Evolutionary conservation across 2,888 invertebrate species (phyloP).

Genomic region (Melolontha melolontha): DNA sequence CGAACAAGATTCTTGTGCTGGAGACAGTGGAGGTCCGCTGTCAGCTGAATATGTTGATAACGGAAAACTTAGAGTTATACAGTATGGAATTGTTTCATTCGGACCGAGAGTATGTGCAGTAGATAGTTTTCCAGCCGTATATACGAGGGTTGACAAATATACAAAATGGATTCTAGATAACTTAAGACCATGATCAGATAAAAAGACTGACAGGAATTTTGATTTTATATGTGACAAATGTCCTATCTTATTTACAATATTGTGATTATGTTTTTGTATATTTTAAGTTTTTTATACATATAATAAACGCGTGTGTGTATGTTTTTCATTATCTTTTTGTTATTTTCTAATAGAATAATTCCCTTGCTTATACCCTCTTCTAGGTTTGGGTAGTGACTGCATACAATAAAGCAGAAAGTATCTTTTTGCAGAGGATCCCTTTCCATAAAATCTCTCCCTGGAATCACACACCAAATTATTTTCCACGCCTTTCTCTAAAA

Average conservation of each 20-base stretch:
- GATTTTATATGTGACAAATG: not conserved
- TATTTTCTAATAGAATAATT: too few relatives aligned
- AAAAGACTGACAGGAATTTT: slow-evolving; percentile 24
- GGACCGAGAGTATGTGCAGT: slow-evolving; percentile 64
- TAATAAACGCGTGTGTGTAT: slow-evolving; percentile 10
- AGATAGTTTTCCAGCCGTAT: slow-evolving; percentile 75
- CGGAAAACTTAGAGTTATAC: slow-evolving; percentile 66
- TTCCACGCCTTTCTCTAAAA: too few relatives aligned
- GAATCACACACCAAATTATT: too few relatives aligned
- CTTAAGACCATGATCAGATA: slow-evolving; percentile 60
- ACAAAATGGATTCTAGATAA: slow-evolving; percentile 74
- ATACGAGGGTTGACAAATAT: slow-evolving; percentile 73
- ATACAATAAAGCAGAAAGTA: too few relatives aligned
- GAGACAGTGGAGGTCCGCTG: slow-evolving; percentile 79
- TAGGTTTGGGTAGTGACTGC: too few relatives aligned
- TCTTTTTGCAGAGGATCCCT: too few relatives aligned
- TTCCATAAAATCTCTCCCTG: too few relatives aligned
- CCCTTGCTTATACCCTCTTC: too few relatives aligned
- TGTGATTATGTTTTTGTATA: slow-evolving; percentile 26
- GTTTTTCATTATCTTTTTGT: not conserved
- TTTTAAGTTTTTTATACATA: not conserved
- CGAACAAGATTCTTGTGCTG: slow-evolving; percentile 73
- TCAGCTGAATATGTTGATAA: slow-evolving; percentile 61
- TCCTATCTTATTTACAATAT: slow-evolving; percentile 6
- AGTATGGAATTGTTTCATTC: slow-evolving; percentile 69